Base-by-base conservation (phyloP, 1,140 invertebrate genomes). In the Elymnias hypermnestra region DNA sequence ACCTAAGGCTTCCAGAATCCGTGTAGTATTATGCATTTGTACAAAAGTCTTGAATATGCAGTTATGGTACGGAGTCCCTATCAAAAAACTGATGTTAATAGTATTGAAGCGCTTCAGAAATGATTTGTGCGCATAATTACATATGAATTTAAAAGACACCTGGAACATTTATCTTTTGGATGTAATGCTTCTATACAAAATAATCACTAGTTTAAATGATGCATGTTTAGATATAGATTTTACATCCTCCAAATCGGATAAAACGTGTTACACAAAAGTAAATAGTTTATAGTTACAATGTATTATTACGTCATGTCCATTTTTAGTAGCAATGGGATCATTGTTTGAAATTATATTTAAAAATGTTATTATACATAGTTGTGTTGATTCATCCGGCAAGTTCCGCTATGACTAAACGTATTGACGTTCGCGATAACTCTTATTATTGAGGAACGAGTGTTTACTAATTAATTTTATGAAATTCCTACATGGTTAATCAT, bases 361-460 rank as follows among this genome's bases (percentile, higher is more conserved):
- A 50, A 37, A n/a, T 51, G 29, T 38, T 17, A 22, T 28, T 14
- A 31, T 6, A 1, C n/a, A 26, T 12, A 41, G 7, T 1, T 7
- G 17, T 10, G 48, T 43, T 59, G 57, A 59, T 45, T 59, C 57
- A 59, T 44, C 47, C 23, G 47, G 29, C 25, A 8, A 36, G 42
- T 55, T 59, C 47, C 52, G 52, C 26, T 33, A 44, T 59, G 57
- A 59, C 52, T 59, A 54, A 54, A 39, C 23, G 29, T 25, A 39
- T 41, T 53, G 55, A 37, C 44, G 45, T 45, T 54, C 29, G 36
- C 35, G 53, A 55, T 55, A 55, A 50, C 26, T 13, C 9, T 12
- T n/a, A 12, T 13, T 29, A 29, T 13, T 29, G 26, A 29, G 26
- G 13, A 29, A 13, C 10, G 10, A 12, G 10, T 29, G 26, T 12